Evolutionary conservation across 1,140 invertebrate genomes (phyloP), one percentile per base, ranked within the genome.

Genomic region (Meloidogyne floridensis): DNA sequence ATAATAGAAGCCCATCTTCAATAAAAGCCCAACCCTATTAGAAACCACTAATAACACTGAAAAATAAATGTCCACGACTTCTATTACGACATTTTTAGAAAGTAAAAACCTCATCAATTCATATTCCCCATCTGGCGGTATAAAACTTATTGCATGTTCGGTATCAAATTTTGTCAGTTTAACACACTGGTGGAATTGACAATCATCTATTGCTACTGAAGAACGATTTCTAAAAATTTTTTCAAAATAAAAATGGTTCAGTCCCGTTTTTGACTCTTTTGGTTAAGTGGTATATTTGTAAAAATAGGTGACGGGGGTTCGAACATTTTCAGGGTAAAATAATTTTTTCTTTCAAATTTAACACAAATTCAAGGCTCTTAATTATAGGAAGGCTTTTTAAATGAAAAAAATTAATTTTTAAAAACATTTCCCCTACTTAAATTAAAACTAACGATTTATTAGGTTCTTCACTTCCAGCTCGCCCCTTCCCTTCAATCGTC

Each of bases 111-210:
- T 95, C 98, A 99, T 99, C 7, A 99, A 93, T 91, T 99, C 98
- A 91, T 98, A 99, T 93, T 99, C 97, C 77, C 98, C 98, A 92
- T 99, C 98, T 3, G 97, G 97, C 83, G 98, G 98, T 91, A 99
- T 99, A 92, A 99, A 99, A 87, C 95, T 98, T 90, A 99, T 99
- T 88, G 96, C 97, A 92, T 99, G 98, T 91, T 99, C 98, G 0
- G 97, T 98, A 92, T 99, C 98, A 91, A 99, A 99, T 93, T 99
- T 99, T 88, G 95, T 97, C 54, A 99, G 92, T 91, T 99, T 99
- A 9, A 99, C 98, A 91, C 98, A 99, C 91, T 99, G 98, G 92
- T 99, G 97, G 92, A 99, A 99, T 91, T 99, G 98, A 89, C 97
- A 99, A 92, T 99, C 98, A 89, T 99, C 98, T 85, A 99, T 99